Evolutionary conservation across 1,140 invertebrate genomes (phyloP).

Genomic region (Bombus impatiens): DNA sequence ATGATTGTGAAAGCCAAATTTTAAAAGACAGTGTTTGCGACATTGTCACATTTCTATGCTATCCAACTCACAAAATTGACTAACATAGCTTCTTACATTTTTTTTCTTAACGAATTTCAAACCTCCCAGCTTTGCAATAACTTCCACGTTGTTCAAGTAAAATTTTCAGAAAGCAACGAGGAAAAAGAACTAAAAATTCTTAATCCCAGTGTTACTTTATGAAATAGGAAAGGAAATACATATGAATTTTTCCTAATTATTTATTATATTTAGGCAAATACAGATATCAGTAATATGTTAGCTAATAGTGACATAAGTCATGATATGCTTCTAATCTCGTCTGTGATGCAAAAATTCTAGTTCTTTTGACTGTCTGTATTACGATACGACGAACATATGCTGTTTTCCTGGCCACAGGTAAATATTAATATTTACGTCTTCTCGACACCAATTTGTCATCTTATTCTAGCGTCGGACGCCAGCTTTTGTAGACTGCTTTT

Average conservation of each 20-base stretch:
- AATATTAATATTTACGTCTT: slow-evolving; percentile 13
- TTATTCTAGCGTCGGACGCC: neutral
- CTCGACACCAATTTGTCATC: neutral
- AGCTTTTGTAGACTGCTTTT: neutral
- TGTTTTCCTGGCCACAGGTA: neutral
- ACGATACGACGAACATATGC: neutral
- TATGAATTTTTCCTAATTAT: neutral
- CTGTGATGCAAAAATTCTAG: neutral
- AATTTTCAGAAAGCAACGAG: neutral
- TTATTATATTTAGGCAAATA: neutral
- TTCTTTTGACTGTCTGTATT: neutral
- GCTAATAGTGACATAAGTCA: neutral
- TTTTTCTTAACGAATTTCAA: too few relatives aligned
- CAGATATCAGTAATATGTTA: neutral
- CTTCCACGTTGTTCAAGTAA: too few relatives aligned
- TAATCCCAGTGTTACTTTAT: neutral
- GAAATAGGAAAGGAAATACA: neutral
- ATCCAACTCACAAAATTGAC: too few relatives aligned
- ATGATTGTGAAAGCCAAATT: too few relatives aligned
- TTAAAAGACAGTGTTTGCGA: too few relatives aligned
- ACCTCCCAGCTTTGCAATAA: too few relatives aligned
- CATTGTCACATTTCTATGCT: too few relatives aligned
- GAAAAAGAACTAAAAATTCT: neutral
- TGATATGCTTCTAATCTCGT: neutral
- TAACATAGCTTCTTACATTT: too few relatives aligned